Base-by-base conservation (phyloP, 2,113 vertebrate species). In the Paraplagusia blochii region DNA sequence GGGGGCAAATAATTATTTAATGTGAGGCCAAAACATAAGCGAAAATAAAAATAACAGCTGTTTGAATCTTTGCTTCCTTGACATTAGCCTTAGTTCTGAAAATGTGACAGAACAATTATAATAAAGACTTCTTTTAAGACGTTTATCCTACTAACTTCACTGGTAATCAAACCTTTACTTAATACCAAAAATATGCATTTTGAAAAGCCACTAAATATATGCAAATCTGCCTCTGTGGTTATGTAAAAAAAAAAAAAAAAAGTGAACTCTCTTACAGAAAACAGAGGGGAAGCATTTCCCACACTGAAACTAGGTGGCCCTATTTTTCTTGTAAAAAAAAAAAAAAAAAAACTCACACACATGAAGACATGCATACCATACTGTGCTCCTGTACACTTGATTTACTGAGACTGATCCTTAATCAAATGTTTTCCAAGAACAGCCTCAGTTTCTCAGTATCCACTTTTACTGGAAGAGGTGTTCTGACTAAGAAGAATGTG, bases 301-400 rank as follows among this genome's bases (percentile, higher is more conserved):
- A 53, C 39, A 58, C 14, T 49, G 33, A 69, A 72, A 72, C 69
- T 52, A 42, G 15, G 36, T 16, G 46, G 42, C 48, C 55, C 34
- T 16, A 50, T 44, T 69, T 71, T 18, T 53, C 18, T 52, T 4
- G 44, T 13, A 59, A 62, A 66, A 46, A 63, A 11, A 18, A 39
- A 34, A 45, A 56, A 0, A 44, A 17, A 63, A 11, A 52, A 7
- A 17, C 9, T 45, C 42, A 66, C 9, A 36, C 39, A 62, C 16
- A 22, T 13, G 12, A 2, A 9, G 0, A 39, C 22, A 59, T 11
- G 48, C 7, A 17, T 9, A 45, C 42, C 63, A 4, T 11, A 40
- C 11, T 12, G 10, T 12, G 10, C 11, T 33, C 34, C 54, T 22
- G 18, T 14, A 29, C 17, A 59, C 18, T 33, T 57, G 40, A 2